Evolutionary conservation across 2,888 invertebrate species (phyloP).

Genomic region (Vesta saturnalis): DNA sequence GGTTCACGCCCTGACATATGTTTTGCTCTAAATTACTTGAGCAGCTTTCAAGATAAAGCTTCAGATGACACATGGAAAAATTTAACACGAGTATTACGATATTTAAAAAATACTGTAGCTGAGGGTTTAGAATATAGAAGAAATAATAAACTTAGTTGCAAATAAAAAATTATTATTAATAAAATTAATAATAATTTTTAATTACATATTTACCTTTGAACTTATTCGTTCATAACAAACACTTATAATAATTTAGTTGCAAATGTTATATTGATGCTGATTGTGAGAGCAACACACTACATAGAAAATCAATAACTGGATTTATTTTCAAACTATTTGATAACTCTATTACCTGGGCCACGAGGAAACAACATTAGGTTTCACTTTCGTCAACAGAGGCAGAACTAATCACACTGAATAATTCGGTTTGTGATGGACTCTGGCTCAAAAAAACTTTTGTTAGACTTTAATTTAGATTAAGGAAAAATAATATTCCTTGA

Average conservation of each 20-base stretch:
- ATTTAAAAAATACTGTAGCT: too few relatives aligned
- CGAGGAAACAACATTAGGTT: background rate
- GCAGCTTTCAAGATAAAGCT: too few relatives aligned
- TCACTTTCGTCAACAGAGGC: background rate
- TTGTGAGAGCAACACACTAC: background rate
- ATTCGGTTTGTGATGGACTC: background rate
- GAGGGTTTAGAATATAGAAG: too few relatives aligned
- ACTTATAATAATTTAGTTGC: too few relatives aligned
- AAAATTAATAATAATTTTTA: background rate
- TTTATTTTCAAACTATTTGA: background rate
- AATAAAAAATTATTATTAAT: too few relatives aligned
- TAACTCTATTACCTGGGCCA: background rate
- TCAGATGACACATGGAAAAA: too few relatives aligned
- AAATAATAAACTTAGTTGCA: too few relatives aligned
- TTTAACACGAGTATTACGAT: too few relatives aligned
- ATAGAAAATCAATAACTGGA: background rate
- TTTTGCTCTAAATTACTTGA: too few relatives aligned
- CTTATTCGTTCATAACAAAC: too few relatives aligned
- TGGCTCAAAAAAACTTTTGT: background rate
- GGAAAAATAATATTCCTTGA: conserved; percentile 17
- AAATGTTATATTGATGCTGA: background rate
- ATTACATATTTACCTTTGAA: too few relatives aligned
- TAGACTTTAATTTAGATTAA: background rate
- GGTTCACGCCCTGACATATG: too few relatives aligned
- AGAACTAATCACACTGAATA: background rate